Conservation (phyloP, 2,113 vertebrate species). For the Dipodomys stephensi region DNA sequence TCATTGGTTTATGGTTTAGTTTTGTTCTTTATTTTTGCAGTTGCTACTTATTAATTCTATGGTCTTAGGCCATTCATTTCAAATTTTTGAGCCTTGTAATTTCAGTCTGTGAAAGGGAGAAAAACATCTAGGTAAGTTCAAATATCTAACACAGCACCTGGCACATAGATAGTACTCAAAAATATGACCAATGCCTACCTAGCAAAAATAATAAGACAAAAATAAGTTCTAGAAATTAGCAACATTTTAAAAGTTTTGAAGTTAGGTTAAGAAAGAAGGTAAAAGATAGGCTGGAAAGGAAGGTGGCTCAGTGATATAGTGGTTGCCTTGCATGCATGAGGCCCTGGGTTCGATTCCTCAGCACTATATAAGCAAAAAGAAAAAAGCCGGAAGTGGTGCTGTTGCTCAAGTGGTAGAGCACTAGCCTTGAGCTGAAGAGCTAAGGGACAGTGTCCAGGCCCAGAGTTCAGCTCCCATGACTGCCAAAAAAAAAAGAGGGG, state of each 20-base stretch:
- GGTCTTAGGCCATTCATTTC: background rate
- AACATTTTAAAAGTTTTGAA: background rate
- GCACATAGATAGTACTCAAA: background rate
- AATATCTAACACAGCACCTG: background rate
- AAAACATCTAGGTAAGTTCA: background rate
- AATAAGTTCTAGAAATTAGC: constrained; percentile 35
- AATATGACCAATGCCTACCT: background rate
- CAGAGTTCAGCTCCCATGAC: too few species aligned
- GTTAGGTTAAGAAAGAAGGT: background rate
- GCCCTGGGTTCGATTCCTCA: too few species aligned
- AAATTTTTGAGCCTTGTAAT: background rate
- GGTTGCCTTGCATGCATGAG: too few species aligned
- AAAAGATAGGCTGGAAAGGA: too few species aligned
- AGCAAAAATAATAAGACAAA: background rate
- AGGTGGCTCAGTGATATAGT: too few species aligned
- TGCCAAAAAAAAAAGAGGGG: too few species aligned
- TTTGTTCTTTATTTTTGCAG: background rate
- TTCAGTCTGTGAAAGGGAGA: background rate
- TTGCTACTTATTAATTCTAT: background rate
- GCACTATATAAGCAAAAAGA: too few species aligned
- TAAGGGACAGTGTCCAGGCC: too few species aligned
- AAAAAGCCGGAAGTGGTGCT: too few species aligned
- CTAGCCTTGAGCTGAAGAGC: too few species aligned
- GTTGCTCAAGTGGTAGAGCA: too few species aligned
- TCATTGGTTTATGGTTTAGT: constrained; percentile 27